These are phyloP conservation scores for Bubalus kerabau DNA, from an alignment of 2,113 vertebrate species.

Conservation along the genomic window DNA sequence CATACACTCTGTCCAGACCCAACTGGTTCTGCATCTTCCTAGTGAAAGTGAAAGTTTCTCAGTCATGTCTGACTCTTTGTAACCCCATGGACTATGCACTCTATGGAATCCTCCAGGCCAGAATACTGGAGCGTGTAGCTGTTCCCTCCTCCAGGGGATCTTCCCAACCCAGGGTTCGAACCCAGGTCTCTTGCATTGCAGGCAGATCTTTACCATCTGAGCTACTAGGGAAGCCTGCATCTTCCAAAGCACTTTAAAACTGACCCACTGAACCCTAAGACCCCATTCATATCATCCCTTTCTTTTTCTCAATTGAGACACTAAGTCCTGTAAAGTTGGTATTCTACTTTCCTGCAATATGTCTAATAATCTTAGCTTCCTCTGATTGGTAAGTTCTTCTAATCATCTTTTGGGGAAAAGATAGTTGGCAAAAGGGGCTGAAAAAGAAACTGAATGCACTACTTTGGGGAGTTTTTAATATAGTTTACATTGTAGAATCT, in stretches of 20 bases:
- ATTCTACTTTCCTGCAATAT: neutral
- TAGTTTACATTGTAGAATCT: neutral
- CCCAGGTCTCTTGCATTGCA: neutral
- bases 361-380: neutral
- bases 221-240: neutral
- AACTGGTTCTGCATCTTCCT: neutral
- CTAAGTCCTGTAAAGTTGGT: neutral
- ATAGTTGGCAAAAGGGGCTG: neutral
- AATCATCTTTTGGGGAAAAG: neutral
- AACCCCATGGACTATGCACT: neutral
- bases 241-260: neutral
- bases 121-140: neutral
- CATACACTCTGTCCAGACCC: neutral
- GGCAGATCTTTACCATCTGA: neutral
- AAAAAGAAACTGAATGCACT: neutral
- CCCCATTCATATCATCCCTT: fast-evolving
- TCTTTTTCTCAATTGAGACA: neutral
- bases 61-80: neutral
- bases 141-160: neutral
- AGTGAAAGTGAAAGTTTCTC: neutral
- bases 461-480: neutral
- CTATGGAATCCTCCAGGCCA: neutral
- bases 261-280: neutral
- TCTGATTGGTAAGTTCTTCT: neutral
- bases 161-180: neutral